A percentile compares a stretch with the other conserved stretches of the same genome.
Evolutionary conservation across 2,888 invertebrate species (phyloP).

Genomic region (Tenthredo mesomela): DNA sequence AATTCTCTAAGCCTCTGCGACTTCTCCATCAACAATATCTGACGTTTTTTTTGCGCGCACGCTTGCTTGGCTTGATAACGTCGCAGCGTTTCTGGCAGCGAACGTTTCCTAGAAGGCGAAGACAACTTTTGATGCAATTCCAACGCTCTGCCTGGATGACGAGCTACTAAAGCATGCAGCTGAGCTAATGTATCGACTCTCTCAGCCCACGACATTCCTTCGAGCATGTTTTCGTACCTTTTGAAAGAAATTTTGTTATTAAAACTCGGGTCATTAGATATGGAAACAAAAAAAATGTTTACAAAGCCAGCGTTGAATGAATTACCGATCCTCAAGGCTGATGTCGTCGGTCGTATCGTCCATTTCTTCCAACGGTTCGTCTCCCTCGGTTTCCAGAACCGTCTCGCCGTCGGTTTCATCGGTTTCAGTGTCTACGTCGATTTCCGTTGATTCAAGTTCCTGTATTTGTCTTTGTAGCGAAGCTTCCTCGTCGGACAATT

Average conservation of each 20-base stretch:
- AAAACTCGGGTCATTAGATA: background rate
- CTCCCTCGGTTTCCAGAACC: slow-evolving; percentile 78
- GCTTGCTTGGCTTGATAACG: slow-evolving; percentile 94
- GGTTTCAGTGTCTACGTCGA: slow-evolving; percentile 90
- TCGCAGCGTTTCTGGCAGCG: slow-evolving; percentile 89
- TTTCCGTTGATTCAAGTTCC: slow-evolving; percentile 86
- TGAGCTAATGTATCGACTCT: slow-evolving; percentile 90
- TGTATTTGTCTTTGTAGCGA: slow-evolving; percentile 87
- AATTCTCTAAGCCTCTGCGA: slow-evolving; percentile 92
- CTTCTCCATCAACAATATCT: slow-evolving; percentile 90
- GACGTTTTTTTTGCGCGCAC: slow-evolving; percentile 92
- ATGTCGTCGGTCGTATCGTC: slow-evolving; percentile 68
- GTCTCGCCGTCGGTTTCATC: slow-evolving; percentile 89
- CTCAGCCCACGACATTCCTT: slow-evolving; percentile 91
- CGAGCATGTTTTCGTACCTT: slow-evolving; percentile 74
- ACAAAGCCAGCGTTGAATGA: background rate
- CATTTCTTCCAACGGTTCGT: slow-evolving; percentile 65
- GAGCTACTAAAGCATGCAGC: slow-evolving; percentile 87
- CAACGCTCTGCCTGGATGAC: slow-evolving; percentile 95
- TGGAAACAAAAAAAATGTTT: background rate
- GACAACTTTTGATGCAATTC: slow-evolving; percentile 97
- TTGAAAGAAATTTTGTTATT: background rate
- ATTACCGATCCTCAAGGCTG: slow-evolving; percentile 73
- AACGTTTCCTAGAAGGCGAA: slow-evolving; percentile 91
- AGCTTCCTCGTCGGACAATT: slow-evolving; percentile 88